Percentiles rank a stretch among this genome's conserved stretches.
Evolutionary conservation across 2,797 vertebrate species (phyloP).

Genomic region (Allochrocebus solatus): DNA sequence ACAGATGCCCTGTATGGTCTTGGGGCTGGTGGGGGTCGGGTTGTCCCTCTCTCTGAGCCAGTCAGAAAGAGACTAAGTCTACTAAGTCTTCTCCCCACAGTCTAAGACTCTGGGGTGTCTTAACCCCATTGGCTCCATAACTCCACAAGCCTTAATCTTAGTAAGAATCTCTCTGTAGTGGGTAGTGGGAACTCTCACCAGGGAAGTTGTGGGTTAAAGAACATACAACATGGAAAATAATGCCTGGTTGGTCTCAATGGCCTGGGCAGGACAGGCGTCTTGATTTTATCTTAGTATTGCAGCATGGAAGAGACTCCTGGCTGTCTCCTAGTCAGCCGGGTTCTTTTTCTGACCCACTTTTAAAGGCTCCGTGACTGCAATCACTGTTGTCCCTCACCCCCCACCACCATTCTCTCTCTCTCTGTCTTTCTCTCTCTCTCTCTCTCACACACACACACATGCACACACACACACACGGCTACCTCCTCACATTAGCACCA

Average conservation of each 20-base stretch:
- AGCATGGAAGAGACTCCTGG: neutral
- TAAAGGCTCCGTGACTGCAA: neutral
- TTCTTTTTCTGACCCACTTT: conserved; percentile 36
- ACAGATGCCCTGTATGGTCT: neutral
- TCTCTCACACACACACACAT: neutral
- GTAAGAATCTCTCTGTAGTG: neutral
- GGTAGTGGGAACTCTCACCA: neutral
- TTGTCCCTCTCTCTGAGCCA: neutral
- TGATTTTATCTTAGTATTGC: conserved; percentile 1
- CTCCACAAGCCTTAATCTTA: neutral
- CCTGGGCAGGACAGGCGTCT: neutral
- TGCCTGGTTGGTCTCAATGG: neutral
- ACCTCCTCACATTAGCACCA: neutral
- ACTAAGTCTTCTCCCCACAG: too few relatives aligned
- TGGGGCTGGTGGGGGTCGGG: neutral
- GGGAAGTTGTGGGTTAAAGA: neutral
- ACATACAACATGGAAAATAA: neutral
- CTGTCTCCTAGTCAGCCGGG: neutral
- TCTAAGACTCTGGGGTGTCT: neutral
- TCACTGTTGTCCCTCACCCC: neutral
- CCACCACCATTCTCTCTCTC: neutral
- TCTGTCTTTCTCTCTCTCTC: neutral
- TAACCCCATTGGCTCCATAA: neutral
- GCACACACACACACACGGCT: neutral
- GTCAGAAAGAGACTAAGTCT: neutral